A percentile compares a stretch with the other conserved stretches of the same genome.
phyloP scores from a whole-genome alignment of 2,113 vertebrate species.

The Centropus bengalensis region DNA sequence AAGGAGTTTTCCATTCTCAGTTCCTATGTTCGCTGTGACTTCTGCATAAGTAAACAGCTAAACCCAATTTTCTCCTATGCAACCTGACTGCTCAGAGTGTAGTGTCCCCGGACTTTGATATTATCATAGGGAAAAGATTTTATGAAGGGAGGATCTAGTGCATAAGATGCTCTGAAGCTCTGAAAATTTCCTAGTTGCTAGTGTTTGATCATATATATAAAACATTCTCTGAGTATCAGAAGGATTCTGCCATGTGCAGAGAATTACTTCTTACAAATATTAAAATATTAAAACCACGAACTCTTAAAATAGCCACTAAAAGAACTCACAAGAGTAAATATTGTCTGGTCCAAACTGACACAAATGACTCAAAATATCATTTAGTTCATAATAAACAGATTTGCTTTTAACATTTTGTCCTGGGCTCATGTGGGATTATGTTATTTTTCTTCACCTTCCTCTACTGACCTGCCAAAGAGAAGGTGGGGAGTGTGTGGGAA shows the following conservation, averaged over 20 bases:
- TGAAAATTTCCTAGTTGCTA: neutral
- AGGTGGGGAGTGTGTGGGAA: too few species aligned
- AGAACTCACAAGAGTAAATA: neutral
- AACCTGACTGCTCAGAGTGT: neutral
- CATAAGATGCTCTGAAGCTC: neutral
- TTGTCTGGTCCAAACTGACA: neutral
- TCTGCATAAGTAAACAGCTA: neutral
- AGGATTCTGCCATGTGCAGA: neutral
- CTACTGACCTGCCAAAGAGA: too few species aligned
- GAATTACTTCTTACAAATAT: neutral
- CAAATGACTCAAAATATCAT: neutral
- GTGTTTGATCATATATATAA: accelerated
- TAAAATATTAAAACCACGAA: neutral
- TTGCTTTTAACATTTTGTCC: neutral
- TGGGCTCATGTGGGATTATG: too few species aligned
- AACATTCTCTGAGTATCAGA: neutral
- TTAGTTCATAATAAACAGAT: neutral
- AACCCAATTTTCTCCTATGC: neutral
- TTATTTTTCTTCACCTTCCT: too few species aligned
- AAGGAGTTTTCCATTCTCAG: accelerated
- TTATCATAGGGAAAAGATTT: neutral
- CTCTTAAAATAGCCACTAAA: neutral
- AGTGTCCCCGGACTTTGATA: neutral
- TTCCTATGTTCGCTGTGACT: neutral
- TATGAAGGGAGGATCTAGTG: neutral